Conservation (phyloP, 2,797 vertebrate species). For the Uromys caudimaculatus region DNA sequence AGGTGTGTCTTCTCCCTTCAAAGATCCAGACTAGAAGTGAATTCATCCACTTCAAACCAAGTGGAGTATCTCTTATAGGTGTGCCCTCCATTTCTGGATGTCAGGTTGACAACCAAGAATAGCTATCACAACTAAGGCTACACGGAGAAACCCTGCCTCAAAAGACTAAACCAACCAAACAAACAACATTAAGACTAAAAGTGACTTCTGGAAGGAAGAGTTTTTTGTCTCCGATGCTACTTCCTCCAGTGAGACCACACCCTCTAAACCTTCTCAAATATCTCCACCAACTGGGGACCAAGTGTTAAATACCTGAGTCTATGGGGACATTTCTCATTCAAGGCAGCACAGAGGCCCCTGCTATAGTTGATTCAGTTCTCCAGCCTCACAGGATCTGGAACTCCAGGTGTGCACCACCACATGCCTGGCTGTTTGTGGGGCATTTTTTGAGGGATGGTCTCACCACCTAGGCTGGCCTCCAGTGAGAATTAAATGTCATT, state of each 20-base stretch:
- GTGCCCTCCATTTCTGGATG: not conserved
- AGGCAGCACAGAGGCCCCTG: not conserved
- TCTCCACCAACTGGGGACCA: not conserved
- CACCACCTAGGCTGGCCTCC: not conserved
- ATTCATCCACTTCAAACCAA: not conserved
- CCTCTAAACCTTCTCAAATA: not conserved
- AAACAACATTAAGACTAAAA: not conserved
- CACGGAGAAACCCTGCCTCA: not conserved
- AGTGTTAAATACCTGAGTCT: not conserved
- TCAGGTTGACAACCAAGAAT: not conserved
- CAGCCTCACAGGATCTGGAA: not conserved
- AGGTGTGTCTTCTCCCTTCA: not conserved
- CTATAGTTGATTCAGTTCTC: not conserved
- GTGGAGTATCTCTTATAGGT: not conserved
- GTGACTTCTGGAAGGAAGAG: not conserved
- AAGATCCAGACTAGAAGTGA: not conserved
- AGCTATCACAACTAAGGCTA: not conserved
- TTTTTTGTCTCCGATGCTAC: not conserved
- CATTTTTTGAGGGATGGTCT: not conserved
- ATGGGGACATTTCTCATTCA: not conserved
- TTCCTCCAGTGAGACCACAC: not conserved
- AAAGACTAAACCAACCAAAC: not conserved
- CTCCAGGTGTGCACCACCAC: not conserved
- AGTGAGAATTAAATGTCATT: not conserved
- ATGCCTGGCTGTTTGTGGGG: not conserved